Percentiles rank a stretch among this genome's conserved stretches.
Evolutionary conservation across 2,888 invertebrate species (phyloP).

Genomic region (Salticus scenicus): DNA sequence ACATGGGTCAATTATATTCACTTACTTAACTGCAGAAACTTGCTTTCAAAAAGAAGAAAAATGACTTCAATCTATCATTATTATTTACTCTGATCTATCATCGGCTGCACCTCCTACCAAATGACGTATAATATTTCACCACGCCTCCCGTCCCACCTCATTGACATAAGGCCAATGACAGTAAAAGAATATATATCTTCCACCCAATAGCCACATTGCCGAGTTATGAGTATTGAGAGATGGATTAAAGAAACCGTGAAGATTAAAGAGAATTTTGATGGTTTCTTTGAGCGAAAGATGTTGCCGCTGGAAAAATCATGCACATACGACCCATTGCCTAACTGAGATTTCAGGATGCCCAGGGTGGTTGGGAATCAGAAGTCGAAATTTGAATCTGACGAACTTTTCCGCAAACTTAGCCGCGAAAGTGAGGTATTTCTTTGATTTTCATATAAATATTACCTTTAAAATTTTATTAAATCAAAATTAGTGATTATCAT

Average conservation of each 20-base stretch:
- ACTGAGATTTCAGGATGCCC: constrained; percentile 94
- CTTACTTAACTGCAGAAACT: background rate
- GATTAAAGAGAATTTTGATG: background rate
- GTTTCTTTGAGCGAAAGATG: constrained; percentile 21
- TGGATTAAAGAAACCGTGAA: background rate
- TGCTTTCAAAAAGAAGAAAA: background rate
- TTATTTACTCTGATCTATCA: constrained; percentile 47
- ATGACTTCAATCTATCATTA: constrained; percentile 36
- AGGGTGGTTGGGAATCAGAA: constrained; percentile 97
- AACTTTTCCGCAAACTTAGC: constrained; percentile 92
- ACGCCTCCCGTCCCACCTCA: constrained; percentile 31
- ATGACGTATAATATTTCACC: background rate
- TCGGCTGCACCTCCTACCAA: constrained; percentile 24
- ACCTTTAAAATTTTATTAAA: too few relatives aligned
- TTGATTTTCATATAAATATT: too few relatives aligned
- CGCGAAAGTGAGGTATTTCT: constrained; percentile 92
- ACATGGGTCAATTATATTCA: background rate
- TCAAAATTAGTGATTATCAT: too few relatives aligned
- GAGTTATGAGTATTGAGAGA: background rate
- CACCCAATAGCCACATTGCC: constrained; percentile 16
- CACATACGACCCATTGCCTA: constrained; percentile 13
- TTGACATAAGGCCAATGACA: constrained; percentile 61
- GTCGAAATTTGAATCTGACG: constrained; percentile 95
- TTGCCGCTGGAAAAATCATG: constrained; percentile 34
- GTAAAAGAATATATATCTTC: background rate